These are phyloP conservation scores for Paramuricea clavata DNA, from an alignment of 92 coral and sea anemone genomes.

Conservation along the genomic window DNA sequence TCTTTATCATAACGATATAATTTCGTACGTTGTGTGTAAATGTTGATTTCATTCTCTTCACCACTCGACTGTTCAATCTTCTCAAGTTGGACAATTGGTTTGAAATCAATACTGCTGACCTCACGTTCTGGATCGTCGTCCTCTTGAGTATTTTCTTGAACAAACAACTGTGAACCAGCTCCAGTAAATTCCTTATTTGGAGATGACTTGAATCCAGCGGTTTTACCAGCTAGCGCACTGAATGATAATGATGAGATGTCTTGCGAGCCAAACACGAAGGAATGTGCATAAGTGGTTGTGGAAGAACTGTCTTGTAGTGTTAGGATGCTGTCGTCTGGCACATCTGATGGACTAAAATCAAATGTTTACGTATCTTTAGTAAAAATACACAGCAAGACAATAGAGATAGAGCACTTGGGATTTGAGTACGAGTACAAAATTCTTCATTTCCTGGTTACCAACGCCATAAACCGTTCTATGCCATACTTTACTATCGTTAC, in stretches of 20 bases:
- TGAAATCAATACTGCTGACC: constrained; percentile 72
- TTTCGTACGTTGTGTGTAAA: constrained; percentile 84
- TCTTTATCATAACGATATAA: constrained; percentile 81
- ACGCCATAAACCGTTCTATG: too few species aligned
- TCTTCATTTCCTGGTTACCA: too few species aligned
- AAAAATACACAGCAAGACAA: not conserved
- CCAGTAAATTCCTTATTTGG: constrained; percentile 69
- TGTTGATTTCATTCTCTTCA: constrained; percentile 86
- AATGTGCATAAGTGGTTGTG: not conserved
- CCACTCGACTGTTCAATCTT: constrained; percentile 81
- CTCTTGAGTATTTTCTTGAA: constrained; percentile 14
- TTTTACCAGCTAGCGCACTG: constrained; percentile 67
- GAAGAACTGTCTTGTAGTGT: not conserved
- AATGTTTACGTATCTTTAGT: too few species aligned
- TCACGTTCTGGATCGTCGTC: constrained; percentile 69
- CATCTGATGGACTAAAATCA: not conserved
- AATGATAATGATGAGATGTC: constrained; percentile 78
- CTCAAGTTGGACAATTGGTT: constrained; percentile 86
- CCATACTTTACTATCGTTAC: too few species aligned
- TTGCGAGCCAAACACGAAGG: constrained; percentile 87
- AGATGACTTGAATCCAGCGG: constrained; percentile 50
- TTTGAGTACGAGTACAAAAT: too few species aligned
- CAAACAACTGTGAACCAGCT: constrained; percentile 58
- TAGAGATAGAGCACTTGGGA: too few species aligned
- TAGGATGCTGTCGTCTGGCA: not conserved